Conservation (phyloP, 2,797 vertebrate species). For the Spinus olivaceus region DNA sequence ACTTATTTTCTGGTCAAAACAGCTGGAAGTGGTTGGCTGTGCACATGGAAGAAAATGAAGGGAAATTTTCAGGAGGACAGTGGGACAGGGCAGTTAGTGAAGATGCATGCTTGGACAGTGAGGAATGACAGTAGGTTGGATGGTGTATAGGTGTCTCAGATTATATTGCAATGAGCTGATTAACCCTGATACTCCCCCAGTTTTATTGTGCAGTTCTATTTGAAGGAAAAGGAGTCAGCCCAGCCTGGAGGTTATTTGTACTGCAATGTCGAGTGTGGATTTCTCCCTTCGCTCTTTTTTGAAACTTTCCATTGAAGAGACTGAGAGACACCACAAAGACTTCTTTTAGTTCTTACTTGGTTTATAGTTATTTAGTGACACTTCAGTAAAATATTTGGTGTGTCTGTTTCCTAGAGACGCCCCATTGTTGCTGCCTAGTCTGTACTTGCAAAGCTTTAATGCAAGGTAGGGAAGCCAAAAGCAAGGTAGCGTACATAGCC, state of each 20-base stretch:
- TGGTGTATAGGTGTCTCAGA: neutral
- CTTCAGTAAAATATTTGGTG: conserved; percentile 76
- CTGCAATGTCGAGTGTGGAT: accelerated
- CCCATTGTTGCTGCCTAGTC: conserved; percentile 70
- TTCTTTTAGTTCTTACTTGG: conserved; percentile 41
- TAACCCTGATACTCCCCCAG: neutral
- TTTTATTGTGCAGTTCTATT: neutral
- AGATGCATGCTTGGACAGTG: neutral
- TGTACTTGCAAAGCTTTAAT: conserved; percentile 71
- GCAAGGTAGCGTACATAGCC: conserved; percentile 74
- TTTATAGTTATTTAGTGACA: conserved; percentile 57
- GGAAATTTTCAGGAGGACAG: neutral
- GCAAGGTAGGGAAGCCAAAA: conserved; percentile 74
- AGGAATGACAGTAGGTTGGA: neutral
- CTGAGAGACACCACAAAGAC: neutral
- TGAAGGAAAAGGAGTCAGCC: neutral
- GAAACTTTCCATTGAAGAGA: neutral
- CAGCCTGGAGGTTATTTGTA: neutral
- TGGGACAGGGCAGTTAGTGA: neutral
- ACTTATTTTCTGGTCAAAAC: neutral
- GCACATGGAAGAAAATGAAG: neutral
- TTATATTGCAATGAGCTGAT: neutral
- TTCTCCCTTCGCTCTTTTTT: neutral
- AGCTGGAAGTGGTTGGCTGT: neutral
- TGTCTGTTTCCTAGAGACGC: conserved; percentile 68